Base-by-base conservation (phyloP, 2,113 vertebrate genomes). In the Onychostruthus taczanowskii region DNA sequence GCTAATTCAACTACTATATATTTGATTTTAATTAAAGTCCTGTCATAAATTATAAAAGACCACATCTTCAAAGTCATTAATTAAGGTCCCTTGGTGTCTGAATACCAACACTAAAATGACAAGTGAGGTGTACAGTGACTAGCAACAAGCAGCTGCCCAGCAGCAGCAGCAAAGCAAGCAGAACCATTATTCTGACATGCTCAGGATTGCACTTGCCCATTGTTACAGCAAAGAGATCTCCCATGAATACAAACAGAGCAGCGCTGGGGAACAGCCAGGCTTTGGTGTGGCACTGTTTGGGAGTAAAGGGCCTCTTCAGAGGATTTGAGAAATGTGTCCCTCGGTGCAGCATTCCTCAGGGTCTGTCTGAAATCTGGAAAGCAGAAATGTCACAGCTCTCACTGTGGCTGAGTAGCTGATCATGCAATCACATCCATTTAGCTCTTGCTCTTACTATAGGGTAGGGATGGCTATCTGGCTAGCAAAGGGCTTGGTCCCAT, bases 21-120 rank as follows among this genome's bases (percentile, higher is more conserved):
- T 95, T 93, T 94, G 81, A 95, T 95, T 96, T 97, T 97, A 97
- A 97, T 96, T 97, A 96, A 96, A 96, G 88, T 93, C 94, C 90
- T 96, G 96, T 69, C 95, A 97, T 96, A 90, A 97, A 96, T 94
- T 96, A 96, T 97, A 95, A 95, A 97, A 97, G 88, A 91, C 88
- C 53, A 84, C 77, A 92, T 96, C 94, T 97, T 96, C 87, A 91
- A 96, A 95, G 90, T 90, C 86, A 95, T 97, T 97, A 97, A 96
- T 97, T 96, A 95, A 93, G 90, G 93, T 75, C 88, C 85, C 78
- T 96, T 0, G 1, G 81, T 96, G 94, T 91, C 91, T 97, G 91
- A 89, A 86, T 20, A 58, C 72, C 61, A 93, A 86, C 83, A 66
- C 61, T 62, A 17, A 41, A 76, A 94, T 93, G 96, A 92, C 91